Evolutionary conservation across 2,113 vertebrate species (phyloP), one percentile per base, ranked within the genome.

Genomic region (Melanostigma gelatinosum): DNA sequence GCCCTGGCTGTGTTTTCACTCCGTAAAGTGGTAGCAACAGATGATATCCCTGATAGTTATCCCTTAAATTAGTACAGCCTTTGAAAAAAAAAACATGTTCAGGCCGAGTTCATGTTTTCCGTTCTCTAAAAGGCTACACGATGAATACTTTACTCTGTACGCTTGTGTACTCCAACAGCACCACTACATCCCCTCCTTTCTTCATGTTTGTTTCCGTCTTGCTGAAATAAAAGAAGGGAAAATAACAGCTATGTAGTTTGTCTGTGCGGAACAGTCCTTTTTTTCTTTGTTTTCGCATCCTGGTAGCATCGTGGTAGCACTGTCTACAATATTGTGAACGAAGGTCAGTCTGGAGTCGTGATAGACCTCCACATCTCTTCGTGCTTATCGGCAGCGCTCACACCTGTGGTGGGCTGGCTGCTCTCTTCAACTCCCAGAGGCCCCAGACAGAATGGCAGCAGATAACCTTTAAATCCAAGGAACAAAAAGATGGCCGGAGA

Each of bases 401-500:
- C 90, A 92, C 92, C 91, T 92, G 88, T 90, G 91, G 92, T 71
- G 9, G 86, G 65, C 80, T 42, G 75, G 80, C 82, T 24, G 50
- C 74, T 78, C 80, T 80, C 75, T 48, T 67, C 85, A 52, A 36
- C 86, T 79, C 74, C 90, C 88, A 87, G 77, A 84, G 85, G 85
- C 84, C 82, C 73, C 85, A 88, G 89, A 93, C 91, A 89, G 91
- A 87, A 89, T 93, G 82, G 79, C 74, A 82, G 82, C 65, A 91
- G 93, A 94, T 95, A 94, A 95, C 93, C 93, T 94, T 93, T 94
- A 90, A 91, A 92, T 91, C 87, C 77, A 75, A 69, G 74, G 74
- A 34, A 54, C 85, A 85, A 89, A 87, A 75, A 48, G 32, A 79
- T 72, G 72, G 66, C 58, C 9, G 29, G 65, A 62, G 52, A 79